phyloP scores from a whole-genome alignment of 2,888 invertebrate genomes.

The Sipha maydis region DNA sequence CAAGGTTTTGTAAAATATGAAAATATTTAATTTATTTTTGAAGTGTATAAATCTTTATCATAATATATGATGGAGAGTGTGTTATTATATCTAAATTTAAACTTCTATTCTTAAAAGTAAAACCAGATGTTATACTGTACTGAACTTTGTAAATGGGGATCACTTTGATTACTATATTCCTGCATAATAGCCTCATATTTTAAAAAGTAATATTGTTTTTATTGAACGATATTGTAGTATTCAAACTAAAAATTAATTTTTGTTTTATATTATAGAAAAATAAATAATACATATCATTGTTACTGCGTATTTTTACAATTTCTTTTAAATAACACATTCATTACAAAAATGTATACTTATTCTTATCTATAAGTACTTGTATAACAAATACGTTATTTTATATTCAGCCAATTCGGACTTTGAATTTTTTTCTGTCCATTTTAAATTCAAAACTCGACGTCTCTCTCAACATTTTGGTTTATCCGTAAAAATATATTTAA shows the following conservation, averaged over 20 bases:
- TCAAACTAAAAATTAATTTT: no score
- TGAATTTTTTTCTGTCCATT: not conserved
- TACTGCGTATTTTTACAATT: conserved; percentile 4
- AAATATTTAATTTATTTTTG: not conserved
- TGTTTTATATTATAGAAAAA: no score
- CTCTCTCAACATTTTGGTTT: not conserved
- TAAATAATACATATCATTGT: no score
- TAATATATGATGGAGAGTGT: conserved; percentile 12
- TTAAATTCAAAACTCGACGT: not conserved
- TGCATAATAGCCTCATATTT: not conserved
- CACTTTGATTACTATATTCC: not conserved
- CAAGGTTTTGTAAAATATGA: not conserved
- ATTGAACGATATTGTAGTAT: no score
- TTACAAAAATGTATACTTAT: conserved; percentile 15
- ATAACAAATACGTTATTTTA: conserved; percentile 17
- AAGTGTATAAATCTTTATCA: conserved; percentile 35
- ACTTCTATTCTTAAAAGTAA: not conserved
- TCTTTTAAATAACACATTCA: conserved; percentile 14
- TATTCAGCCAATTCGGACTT: not conserved
- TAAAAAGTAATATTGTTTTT: no score
- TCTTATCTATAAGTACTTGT: not conserved
- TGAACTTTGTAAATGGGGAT: not conserved
- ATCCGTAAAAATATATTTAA: no score
- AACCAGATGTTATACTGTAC: conserved; percentile 47
- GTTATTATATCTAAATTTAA: conserved; percentile 43